Conservation (phyloP, 2,888 invertebrate species). For the Papilio demoleus region DNA sequence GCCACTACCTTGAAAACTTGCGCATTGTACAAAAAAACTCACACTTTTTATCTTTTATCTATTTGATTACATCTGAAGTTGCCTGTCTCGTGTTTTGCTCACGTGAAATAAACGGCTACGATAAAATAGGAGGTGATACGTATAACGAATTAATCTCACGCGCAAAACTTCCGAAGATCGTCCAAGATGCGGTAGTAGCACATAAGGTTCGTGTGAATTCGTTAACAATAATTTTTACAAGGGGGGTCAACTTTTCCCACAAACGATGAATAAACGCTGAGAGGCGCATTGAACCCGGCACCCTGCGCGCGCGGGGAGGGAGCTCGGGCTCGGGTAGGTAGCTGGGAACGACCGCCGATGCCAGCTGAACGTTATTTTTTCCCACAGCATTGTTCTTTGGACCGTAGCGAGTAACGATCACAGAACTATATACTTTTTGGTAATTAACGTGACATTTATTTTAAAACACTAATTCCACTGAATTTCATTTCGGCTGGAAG, state of each 20-base stretch:
- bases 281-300: constrained; percentile 83
- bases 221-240: constrained; percentile 81
- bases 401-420: constrained; percentile 71
- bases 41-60: constrained; percentile 47
- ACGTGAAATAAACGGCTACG: constrained; percentile 35
- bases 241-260: constrained; percentile 84
- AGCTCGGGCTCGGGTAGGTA: constrained; percentile 77
- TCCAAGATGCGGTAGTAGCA: constrained; percentile 70
- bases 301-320: constrained; percentile 78
- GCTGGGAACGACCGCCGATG: constrained; percentile 82
- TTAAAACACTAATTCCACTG: constrained; percentile 50
- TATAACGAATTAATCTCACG: constrained; percentile 44
- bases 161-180: constrained; percentile 48
- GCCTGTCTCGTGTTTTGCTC: constrained; percentile 51
- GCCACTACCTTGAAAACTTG: constrained; percentile 69
- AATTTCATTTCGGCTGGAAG: constrained; percentile 71
- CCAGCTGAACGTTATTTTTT: constrained; percentile 85
- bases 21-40: constrained; percentile 49
- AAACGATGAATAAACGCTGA: constrained; percentile 83
- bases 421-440: constrained; percentile 45
- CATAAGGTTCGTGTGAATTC: constrained; percentile 78
- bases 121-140: constrained; percentile 20
- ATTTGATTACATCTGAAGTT: constrained; percentile 46
- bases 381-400: constrained; percentile 84
- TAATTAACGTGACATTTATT: constrained; percentile 60